A percentile compares a stretch with the other conserved stretches of the same genome.
These are phyloP conservation scores for Caenorhabditis sp. DNA, from an alignment of 2,888 invertebrate genomes.

Conservation along the genomic window DNA sequence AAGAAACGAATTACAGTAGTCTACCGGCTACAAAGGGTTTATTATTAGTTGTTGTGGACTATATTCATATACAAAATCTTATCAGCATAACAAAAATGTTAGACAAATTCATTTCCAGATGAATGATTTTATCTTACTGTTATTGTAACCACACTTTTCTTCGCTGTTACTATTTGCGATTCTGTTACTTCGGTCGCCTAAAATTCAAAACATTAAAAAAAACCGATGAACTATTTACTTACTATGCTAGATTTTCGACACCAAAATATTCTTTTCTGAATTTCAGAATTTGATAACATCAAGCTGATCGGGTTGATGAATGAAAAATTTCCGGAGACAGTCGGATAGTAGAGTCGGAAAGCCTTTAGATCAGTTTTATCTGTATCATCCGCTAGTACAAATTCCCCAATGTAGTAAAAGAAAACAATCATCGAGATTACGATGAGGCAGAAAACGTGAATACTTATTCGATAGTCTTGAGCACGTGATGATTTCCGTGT, in stretches of 20 bases:
- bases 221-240: too few relatives aligned
- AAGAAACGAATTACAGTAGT: too few relatives aligned
- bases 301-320: constrained; percentile 25
- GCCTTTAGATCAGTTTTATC: constrained; percentile 9
- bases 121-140: too few relatives aligned
- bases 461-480: constrained; percentile 13
- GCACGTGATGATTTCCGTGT: neutral
- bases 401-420: constrained; percentile 30
- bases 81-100: too few relatives aligned
- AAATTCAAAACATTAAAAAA: neutral
- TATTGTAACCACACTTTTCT: too few relatives aligned
- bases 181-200: neutral
- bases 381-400: constrained; percentile 12
- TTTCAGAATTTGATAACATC: constrained; percentile 9
- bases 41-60: too few relatives aligned
- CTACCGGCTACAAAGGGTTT: too few relatives aligned
- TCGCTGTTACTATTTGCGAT: neutral
- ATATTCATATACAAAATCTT: too few relatives aligned
- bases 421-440: constrained; percentile 22
- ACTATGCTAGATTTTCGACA: neutral
- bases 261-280: constrained; percentile 7
- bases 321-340: constrained; percentile 23
- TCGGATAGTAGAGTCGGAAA: constrained; percentile 21
- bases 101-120: too few relatives aligned
- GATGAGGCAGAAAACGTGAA: constrained; percentile 19